Evolutionary conservation across 2,113 vertebrate genomes (phyloP), one percentile per base, ranked within the genome.

Genomic region (Crotalus tigris): DNA sequence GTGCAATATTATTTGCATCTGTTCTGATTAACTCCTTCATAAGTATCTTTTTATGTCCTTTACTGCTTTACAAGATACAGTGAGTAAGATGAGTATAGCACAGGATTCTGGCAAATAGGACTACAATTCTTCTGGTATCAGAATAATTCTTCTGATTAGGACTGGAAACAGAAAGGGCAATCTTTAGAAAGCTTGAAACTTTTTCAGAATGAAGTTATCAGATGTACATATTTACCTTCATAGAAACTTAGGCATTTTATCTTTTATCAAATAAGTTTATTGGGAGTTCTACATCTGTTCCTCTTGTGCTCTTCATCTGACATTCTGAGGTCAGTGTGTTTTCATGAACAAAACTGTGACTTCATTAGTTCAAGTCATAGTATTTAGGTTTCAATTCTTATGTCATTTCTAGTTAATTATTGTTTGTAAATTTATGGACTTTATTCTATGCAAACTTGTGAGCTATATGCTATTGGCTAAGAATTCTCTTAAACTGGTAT

Each of bases 1-100:
- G 94, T 95, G 95, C 93, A 93, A 90, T 93, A 94, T 94, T 95
- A 95, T 97, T 95, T 94, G 92, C 90, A 94, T 88, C 94, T 93
- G 55, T 95, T 95, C 93, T 89, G 96, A 95, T 94, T 94, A 88
- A 88, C 90, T 96, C 75, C 92, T 97, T 94, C 94, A 93, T 19
- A 88, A 69, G 54, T 49, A 0, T 92, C 89, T 91, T 91, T 95
- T 93, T 91, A 55, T 93, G 87, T 95, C 91, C 46, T 94, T 96
- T 69, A 94, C 95, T 93, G 91, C 92, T 93, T 59, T 10, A 59
- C 59, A 93, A 21, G 69, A 44, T 6, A 81, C 33, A 19, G 17
- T 21, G 75, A 44, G 33, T 44, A 33, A 81, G 33, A 39, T 17
- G 33, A 81, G 33, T 81, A 81, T 17, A 81, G 90, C 19, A 0